Evolutionary conservation across 2,888 invertebrate genomes (phyloP).

Genomic region (Chymomyza caudatula): DNA sequence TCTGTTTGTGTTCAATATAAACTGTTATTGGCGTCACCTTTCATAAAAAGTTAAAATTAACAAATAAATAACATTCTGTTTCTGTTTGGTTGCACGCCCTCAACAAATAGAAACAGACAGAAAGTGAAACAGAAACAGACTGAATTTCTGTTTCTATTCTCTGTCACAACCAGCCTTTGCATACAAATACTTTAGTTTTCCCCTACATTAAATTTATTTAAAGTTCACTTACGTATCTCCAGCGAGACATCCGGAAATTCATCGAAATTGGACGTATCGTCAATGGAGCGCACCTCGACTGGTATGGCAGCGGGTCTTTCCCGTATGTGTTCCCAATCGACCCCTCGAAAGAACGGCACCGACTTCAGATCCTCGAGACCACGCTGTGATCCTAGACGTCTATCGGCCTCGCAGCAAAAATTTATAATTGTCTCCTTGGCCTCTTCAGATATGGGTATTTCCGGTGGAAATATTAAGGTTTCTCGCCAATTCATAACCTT

Average conservation of each 20-base stretch:
- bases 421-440: conserved; percentile 96
- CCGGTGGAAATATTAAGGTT: conserved; percentile 98
- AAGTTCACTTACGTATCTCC: conserved; percentile 92
- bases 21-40: too few species aligned
- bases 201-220: too few species aligned
- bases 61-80: too few species aligned
- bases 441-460: conserved; percentile 99
- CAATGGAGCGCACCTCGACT: conserved; percentile 98
- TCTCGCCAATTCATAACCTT: conserved; percentile 99
- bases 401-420: conserved; percentile 98
- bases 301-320: conserved; percentile 99
- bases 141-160: too few species aligned
- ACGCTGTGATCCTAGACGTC: conserved; percentile 92
- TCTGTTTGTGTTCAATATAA: too few species aligned
- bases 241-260: conserved; percentile 99
- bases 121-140: too few species aligned
- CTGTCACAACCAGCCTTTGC: too few species aligned
- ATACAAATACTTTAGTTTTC: too few species aligned
- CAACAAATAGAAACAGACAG: too few species aligned
- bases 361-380: conserved; percentile 96
- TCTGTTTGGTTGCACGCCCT: too few species aligned
- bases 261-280: conserved; percentile 99
- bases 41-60: too few species aligned
- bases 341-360: conserved; percentile 96
- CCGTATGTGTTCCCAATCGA: conserved; percentile 99